Evolutionary conservation across 2,797 vertebrate genomes (phyloP), one percentile per base, ranked within the genome.

Genomic region (Remorina albescens): DNA sequence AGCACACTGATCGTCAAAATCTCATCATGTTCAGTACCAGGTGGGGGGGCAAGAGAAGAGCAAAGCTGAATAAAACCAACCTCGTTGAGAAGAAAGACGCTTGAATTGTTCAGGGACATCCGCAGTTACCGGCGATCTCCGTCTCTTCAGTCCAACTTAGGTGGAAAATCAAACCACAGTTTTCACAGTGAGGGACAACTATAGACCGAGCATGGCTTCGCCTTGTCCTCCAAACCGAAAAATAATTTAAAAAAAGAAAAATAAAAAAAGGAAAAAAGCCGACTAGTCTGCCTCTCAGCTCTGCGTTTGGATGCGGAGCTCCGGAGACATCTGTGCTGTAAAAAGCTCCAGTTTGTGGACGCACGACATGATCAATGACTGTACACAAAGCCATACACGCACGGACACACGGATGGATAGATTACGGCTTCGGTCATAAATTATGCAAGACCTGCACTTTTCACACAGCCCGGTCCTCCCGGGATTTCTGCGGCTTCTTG

Each of bases 91-190:
- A 95, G 91, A 82, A 95, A 94, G 87, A 93, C 91, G 90, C 93
- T 93, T 44, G 92, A 95, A 86, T 94, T 94, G 78, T 87, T 94
- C 81, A 93, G 89, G 88, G 94, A 95, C 94, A 95, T 95, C 88
- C 91, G 92, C 84, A 76, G 84, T 25, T 16, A 44, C 73, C 80
- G 28, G 77, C 58, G 67, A 58, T 80, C 72, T 78, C 76, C 59
- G 78, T 84, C 85, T 78, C 60, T 51, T 62, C 59, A 69, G 81
- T 70, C 74, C 67, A 89, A 86, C 64, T 88, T 81, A 50, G 39
- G 44, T 26, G 39, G 8, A 55, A 32, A 13, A 60, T 25, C 51
- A 61, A 81, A 44, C 56, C 62, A 76, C 83, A 63, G 76, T 67
- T 78, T 60, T 23, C 1, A 58, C 28, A 50, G 44, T 41, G 2